These are phyloP conservation scores for Sclerurus mexicanus DNA, from an alignment of 2,113 vertebrate genomes.

Conservation along the genomic window DNA sequence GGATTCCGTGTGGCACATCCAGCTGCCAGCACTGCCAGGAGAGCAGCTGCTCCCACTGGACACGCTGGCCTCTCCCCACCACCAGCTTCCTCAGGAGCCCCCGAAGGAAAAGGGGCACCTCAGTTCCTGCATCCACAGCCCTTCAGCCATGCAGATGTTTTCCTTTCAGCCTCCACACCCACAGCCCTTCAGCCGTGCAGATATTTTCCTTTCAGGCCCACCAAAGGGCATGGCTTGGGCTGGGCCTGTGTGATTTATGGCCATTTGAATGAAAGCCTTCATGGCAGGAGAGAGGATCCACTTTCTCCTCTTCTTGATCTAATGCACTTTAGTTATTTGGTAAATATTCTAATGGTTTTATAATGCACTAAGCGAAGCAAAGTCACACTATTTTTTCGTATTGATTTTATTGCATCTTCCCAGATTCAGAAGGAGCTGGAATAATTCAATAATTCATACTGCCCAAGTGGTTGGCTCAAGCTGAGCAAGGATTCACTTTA, in stretches of 20 bases:
- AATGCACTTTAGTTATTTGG: constrained; percentile 68
- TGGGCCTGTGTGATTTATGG: not conserved
- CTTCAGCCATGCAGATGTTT: not conserved
- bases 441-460: constrained; percentile 60
- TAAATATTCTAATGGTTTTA: constrained; percentile 69
- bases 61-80: not conserved
- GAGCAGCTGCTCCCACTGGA: rapidly evolving
- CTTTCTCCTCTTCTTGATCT: constrained; percentile 47
- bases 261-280: constrained; percentile 22
- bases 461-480: not conserved
- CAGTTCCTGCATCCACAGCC: not conserved
- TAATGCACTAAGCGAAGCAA: constrained; percentile 61
- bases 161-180: not conserved
- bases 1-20: not conserved
- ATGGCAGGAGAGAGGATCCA: not conserved
- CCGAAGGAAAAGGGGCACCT: not conserved
- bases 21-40: not conserved
- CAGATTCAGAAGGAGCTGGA: constrained; percentile 42
- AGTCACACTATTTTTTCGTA: constrained; percentile 35
- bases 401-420: constrained; percentile 52
- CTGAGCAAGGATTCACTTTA: not conserved
- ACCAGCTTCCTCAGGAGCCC: not conserved
- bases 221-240: not conserved
- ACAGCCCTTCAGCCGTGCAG: not conserved
- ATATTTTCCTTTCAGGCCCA: not conserved